Base-by-base conservation (phyloP, 2,797 vertebrate genomes). In the Macropodus opercularis region DNA sequence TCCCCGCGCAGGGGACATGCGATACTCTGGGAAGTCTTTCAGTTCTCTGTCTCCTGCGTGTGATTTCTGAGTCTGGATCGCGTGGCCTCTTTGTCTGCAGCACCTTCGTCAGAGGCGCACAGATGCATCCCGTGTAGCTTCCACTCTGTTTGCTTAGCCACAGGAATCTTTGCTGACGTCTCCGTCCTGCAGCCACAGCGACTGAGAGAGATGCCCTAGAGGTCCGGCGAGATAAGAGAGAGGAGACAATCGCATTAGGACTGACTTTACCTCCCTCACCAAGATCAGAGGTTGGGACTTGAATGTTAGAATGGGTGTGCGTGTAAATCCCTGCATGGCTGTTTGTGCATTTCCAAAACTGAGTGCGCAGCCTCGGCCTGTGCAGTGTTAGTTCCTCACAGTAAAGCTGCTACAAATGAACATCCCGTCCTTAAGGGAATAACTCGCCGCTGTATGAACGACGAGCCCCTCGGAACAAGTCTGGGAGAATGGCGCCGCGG, bases 221-320 rank as follows among this genome's bases (percentile, higher is more conserved):
- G 78, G 73, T 59, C 18, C 41, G 13, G 14, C n/a, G 67, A 82
- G 83, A 86, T 87, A 84, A 83, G 63, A 64, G 23, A 57, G 68
- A 57, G 42, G 67, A 83, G 78, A 81, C 83, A 83, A 83, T 85
- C 74, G 44, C 77, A 81, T 89, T 88, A 81, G 69, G 75, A 54
- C 67, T 67, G 75, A 71, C 79, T 78, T 81, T 72, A 71, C 61
- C 70, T 64, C 59, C 55, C 58, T 43, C 56, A 71, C 66, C 66
- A 61, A 76, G 63, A 80, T 71, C 65, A 80, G 70, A 66, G 81
- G 75, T 83, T 67, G 55, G 82, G 81, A 85, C 85, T 89, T 80
- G 61, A 84, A 79, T 64, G 68, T 65, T 69, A 19, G 52, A 51
- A 54, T 75, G 38, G 23, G 38, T 26, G 50, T 44, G 51, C 35